Base-by-base conservation (phyloP, 2,797 vertebrate species). In the Microctenopoma lineatum region DNA sequence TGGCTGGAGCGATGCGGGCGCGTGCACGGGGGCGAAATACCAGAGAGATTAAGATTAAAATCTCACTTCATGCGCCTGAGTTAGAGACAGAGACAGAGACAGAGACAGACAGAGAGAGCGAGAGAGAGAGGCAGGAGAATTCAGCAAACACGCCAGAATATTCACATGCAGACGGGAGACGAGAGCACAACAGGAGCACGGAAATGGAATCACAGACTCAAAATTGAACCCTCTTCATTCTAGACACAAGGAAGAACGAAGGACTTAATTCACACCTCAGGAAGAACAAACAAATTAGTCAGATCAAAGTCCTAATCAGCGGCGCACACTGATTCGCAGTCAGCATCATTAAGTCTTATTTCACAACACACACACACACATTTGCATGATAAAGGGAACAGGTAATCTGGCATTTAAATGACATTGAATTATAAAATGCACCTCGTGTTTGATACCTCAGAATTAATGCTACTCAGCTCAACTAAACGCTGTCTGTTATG, bases 1-100 rank as follows among this genome's bases (percentile, higher is more conserved):
- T 48, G 72, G 70, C 60, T 15, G 21, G 21, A 21, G 21, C 21
- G 21, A 21, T 21, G 21, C 21, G 21, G 21, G 21, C 21, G 21
- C 21, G n/a, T n/a, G n/a, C n/a, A n/a, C n/a, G 2, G 21, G 21
- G 21, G 2, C 21, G 71, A 81, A 69, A 75, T 80, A 80, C 82
- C 73, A 73, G 45, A 66, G 46, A 77, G 80, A 87, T 86, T 84
- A 82, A 73, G 83, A 84, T 86, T 76, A 76, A 26, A 64, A 87
- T 87, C 73, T 74, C 41, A 60, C 36, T 59, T 63, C 66, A 57
- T 54, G 38, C 53, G 59, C 53, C 64, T 46, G 69, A 76, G 77
- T 69, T 75, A 59, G 34, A 21, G 21, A 21, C 21, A 21, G 21
- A 21, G 21, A 21, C 21, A 21, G 21, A 21, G 21, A 21, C 21